Base-by-base conservation (phyloP, 37 sponge, comb jelly and placozoan genomes). In the Haliclona indistincta region DNA sequence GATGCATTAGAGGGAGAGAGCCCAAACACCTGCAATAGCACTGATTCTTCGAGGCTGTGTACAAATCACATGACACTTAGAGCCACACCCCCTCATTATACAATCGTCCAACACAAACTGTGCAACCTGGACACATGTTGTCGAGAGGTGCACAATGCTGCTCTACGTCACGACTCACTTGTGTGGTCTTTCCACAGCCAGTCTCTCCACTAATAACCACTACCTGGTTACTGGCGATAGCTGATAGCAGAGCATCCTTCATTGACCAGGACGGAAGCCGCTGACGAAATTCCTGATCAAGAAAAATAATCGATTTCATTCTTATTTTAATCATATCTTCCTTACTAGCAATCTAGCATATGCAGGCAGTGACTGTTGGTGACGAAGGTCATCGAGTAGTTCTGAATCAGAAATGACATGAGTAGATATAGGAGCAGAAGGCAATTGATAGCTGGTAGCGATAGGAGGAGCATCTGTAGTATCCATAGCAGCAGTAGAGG, bases 141-240 rank as follows among this genome's bases (percentile, higher is more conserved):
- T n/a, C n/a, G n/a, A n/a, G n/a, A n/a, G n/a, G n/a, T n/a, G n/a
- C n/a, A 62, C 28, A 62, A 23, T 39, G 68, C 8, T 11, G 36
- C 15, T 10, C 10, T 11, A 23, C 41, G 23, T 8, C 38, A 15
- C 33, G 4, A 19, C 38, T 40, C 40, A 86, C 87, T 85, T 94
- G 95, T 0, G 95, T 94, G 45, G 95, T 94, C 65, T 94, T 94
- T 0, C 95, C 95, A 81, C 95, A 94, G 62, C 95, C 95, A 38
- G 95, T 94, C 44, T 94, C 82, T 42, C 95, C 95, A 58, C 85
- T 80, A 28, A 94, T 73, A 1, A 94, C 91, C 22, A 67, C 62
- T 8, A 94, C 88, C 70, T 94, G 95, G 77, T 89, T 89, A 22
- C 71, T 55, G 41, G 54, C 52, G 4, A 94, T 51, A 3, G 73